Conservation (phyloP, 2,113 vertebrate species). For the Leucopternis melanops region DNA sequence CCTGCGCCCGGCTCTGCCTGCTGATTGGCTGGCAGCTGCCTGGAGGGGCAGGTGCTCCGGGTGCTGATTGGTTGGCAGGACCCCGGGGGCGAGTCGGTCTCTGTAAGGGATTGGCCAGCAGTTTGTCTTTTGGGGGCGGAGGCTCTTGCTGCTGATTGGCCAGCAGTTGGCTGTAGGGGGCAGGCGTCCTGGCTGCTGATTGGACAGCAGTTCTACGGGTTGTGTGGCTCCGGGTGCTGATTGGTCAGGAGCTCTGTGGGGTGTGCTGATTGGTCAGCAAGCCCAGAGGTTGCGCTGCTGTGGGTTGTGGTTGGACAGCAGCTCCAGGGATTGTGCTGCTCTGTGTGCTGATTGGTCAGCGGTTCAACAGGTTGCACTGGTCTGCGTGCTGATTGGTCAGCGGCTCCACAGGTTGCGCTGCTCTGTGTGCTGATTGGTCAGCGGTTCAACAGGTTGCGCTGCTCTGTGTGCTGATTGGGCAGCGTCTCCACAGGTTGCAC, state of each 20-base stretch:
- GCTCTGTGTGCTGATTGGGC: accelerated
- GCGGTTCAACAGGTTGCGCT: accelerated
- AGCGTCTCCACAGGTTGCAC: accelerated
- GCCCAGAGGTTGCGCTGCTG: neutral
- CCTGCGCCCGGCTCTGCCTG: no score
- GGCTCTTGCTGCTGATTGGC: neutral
- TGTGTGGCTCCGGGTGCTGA: neutral
- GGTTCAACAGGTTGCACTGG: accelerated
- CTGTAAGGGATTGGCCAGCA: no score
- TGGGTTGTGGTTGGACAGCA: neutral
- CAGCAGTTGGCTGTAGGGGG: no score
- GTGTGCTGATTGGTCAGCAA: neutral
- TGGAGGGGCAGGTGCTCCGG: no score
- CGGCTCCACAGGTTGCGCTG: accelerated
- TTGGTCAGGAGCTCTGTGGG: neutral
- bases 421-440: neutral
- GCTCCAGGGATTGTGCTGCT: neutral
- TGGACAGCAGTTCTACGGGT: neutral
- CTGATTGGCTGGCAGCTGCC: no score
- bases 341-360: neutral
- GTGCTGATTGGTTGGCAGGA: no score
- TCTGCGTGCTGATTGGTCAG: accelerated
- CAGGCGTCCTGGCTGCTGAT: neutral
- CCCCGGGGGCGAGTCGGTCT: no score
- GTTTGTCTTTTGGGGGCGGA: no score